Base-by-base conservation (phyloP, 2,797 vertebrate species). In the Zenarchopterus dispar region DNA sequence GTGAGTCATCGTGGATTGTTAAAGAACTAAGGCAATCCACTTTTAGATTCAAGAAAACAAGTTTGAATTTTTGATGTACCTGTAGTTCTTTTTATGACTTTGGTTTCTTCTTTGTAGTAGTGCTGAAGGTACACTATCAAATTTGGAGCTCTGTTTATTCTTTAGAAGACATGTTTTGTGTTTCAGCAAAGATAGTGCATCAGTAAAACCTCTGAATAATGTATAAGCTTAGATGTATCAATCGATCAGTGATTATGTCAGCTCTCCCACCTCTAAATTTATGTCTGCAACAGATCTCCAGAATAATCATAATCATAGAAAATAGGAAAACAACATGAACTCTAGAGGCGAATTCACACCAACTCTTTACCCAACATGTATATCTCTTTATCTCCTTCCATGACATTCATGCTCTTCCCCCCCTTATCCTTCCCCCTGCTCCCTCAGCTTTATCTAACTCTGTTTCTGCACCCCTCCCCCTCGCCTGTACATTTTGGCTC, bases 281-380 rank as follows among this genome's bases (percentile, higher is more conserved):
- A 8, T 19, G 4, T 45, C 19, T 45, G 43, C 43, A 45, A 46
- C 33, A 69, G n/a, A 50, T 47, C 42, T 62, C 10, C 43, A 39
- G 68, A 63, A 75, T 36, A 15, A 45, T 18, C 42, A 68, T 26
- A 21, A 36, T 36, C 1, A 11, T 36, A 13, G 28, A 61, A 42
- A 48, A 28, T 31, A 5, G 10, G 49, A 60, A 48, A 18, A 31
- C 5, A 55, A 50, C 39, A 77, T 61, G 55, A 78, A 71, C 87
- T 82, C 73, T 80, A 67, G 73, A 75, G 86, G 82, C 84, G 88
- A 81, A 84, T 84, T 87, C 80, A 83, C 87, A 84, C 82, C 77
- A 71, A 51, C 47, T 77, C 66, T 72, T 73, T 61, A 63, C 70
- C 63, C 67, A 68, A 67, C 70, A 79, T 84, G 77, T 68, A 67